A percentile compares a stretch with the other conserved stretches of the same genome.
phyloP scores from a whole-genome alignment of 2,797 vertebrate genomes.

The Chelonia mydas region DNA sequence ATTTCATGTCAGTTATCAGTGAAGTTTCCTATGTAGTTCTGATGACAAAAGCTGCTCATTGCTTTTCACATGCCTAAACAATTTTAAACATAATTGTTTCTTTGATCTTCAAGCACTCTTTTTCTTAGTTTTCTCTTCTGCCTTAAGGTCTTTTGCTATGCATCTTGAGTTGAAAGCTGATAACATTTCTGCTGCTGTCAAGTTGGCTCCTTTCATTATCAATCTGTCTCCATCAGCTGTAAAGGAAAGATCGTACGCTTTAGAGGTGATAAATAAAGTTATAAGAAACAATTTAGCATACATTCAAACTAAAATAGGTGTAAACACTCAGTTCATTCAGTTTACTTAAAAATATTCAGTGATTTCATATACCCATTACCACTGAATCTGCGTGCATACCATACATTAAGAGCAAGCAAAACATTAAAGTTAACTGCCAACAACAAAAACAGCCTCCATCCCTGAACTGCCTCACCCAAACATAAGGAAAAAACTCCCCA shows the following conservation, averaged over 20 bases:
- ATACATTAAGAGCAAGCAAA: not conserved
- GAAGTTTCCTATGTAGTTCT: not conserved
- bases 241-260: not conserved
- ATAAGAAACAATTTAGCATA: not conserved
- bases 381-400: not conserved
- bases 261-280: not conserved
- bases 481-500: not conserved
- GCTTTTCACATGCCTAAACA: slow-evolving; percentile 4
- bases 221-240: slow-evolving; percentile 89
- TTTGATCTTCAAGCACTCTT: slow-evolving; percentile 60
- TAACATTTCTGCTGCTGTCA: slow-evolving; percentile 88
- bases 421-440: not conserved
- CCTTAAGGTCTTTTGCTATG: slow-evolving; percentile 83
- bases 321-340: not conserved
- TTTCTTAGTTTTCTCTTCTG: slow-evolving; percentile 79
- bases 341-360: not conserved
- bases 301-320: not conserved
- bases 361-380: not conserved
- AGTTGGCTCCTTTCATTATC: slow-evolving; percentile 87
- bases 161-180: slow-evolving; percentile 82
- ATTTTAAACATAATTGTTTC: not conserved
- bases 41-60: not conserved
- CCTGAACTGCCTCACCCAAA: not conserved
- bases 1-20: not conserved
- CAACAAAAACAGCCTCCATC: not conserved